Conservation (phyloP, 2,113 vertebrate species). For the Triplophysa rosa region DNA sequence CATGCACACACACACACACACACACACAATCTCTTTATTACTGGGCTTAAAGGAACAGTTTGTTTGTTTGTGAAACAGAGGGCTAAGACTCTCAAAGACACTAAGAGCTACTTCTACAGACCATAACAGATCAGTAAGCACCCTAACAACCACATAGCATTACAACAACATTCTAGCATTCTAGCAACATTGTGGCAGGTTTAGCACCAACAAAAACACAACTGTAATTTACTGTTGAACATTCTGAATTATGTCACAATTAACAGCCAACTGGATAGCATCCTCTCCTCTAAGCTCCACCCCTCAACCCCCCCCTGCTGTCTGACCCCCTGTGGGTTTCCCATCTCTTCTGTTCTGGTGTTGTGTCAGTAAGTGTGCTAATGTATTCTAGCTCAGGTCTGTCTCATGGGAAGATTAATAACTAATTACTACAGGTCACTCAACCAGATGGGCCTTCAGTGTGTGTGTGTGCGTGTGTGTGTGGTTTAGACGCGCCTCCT, state of each 20-base stretch:
- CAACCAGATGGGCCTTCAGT: slow-evolving; percentile 20
- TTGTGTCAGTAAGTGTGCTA: slow-evolving; percentile 22
- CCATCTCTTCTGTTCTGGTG: not conserved
- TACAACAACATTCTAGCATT: not conserved
- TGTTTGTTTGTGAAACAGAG: too few relatives aligned
- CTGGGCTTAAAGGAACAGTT: too few relatives aligned
- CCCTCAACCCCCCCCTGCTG: not conserved
- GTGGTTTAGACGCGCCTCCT: not conserved
- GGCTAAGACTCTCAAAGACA: too few relatives aligned
- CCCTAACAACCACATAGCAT: not conserved
- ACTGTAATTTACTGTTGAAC: not conserved
- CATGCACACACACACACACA: not conserved
- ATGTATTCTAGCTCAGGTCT: slow-evolving; percentile 36
- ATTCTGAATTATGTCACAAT: not conserved
- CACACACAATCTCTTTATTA: too few relatives aligned
- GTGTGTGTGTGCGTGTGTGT: slow-evolving; percentile 16
- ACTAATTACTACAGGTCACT: slow-evolving; percentile 40
- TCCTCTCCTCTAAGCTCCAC: not conserved
- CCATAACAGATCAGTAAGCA: not conserved
- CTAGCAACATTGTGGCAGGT: not conserved
- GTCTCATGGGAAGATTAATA: slow-evolving; percentile 38
- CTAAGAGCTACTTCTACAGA: too few relatives aligned
- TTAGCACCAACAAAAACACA: not conserved
- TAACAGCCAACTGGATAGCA: not conserved
- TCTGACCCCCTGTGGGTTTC: not conserved